Percentiles rank a stretch among this genome's conserved stretches.
Conservation (phyloP, 1,140 invertebrate genomes). For the Apis florea region DNA sequence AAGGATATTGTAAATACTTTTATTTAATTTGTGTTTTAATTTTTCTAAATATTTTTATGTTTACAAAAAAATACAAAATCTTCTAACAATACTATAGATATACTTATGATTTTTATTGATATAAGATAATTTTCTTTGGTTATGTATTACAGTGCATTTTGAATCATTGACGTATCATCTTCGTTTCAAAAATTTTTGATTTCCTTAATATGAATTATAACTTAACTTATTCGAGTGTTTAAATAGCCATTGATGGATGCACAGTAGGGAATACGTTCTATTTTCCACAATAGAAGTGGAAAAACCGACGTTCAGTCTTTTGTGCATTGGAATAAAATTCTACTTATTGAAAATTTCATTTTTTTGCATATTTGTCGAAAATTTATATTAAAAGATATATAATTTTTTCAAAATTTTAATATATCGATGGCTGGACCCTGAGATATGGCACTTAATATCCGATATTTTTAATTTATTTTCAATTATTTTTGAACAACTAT, state of each 20-base stretch:
- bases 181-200: neutral
- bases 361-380: neutral
- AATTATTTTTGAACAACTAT: conserved; percentile 4
- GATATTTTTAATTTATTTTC: conserved; percentile 6
- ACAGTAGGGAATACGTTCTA: neutral
- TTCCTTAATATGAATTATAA: conserved; percentile 9
- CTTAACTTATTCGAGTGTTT: neutral
- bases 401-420: neutral
- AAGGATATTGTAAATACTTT: conserved; percentile 20
- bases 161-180: neutral
- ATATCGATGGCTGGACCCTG: conserved; percentile 2
- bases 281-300: neutral
- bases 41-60: conserved; percentile 13
- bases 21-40: conserved; percentile 12
- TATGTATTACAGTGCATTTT: conserved; percentile 15
- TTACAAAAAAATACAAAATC: conserved; percentile 22
- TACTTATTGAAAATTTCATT: neutral
- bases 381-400: neutral
- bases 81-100: conserved; percentile 26
- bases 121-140: conserved; percentile 39
- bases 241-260: conserved; percentile 25
- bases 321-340: neutral
- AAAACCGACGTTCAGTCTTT: conserved; percentile 38
- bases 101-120: conserved; percentile 43
- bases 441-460: conserved; percentile 11